A percentile compares a stretch with the other conserved stretches of the same genome.
Conservation (phyloP, 2,113 vertebrate species). For the Acrocephalus kingi region DNA sequence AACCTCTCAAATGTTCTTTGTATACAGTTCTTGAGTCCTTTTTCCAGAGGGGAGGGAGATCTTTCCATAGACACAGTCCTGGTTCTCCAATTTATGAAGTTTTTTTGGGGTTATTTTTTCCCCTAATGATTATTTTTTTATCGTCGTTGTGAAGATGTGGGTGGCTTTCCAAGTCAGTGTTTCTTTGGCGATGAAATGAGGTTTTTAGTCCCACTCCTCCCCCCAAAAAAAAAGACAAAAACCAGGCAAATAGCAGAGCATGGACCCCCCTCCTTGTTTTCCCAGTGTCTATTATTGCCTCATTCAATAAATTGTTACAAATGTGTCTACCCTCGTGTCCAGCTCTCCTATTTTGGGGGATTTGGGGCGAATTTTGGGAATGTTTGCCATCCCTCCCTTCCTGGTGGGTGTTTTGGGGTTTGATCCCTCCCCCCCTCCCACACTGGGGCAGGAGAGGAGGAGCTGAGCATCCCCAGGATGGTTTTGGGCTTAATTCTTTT, state of each 20-base stretch:
- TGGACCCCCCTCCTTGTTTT: slow-evolving; percentile 63
- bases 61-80: slow-evolving; percentile 55
- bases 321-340: background rate
- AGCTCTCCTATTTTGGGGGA: background rate
- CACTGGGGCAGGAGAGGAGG: rapidly evolving
- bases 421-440: background rate
- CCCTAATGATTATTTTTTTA: slow-evolving; percentile 65
- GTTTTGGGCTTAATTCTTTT: background rate
- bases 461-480: rapidly evolving
- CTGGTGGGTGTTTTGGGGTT: background rate
- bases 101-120: background rate
- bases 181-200: slow-evolving; percentile 60
- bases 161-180: slow-evolving; percentile 65
- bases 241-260: slow-evolving; percentile 68
- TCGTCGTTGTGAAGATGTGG: slow-evolving; percentile 68
- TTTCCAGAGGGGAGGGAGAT: slow-evolving; percentile 24
- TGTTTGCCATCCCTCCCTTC: too few relatives aligned
- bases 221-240: background rate
- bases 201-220: slow-evolving; percentile 14
- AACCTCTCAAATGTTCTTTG: slow-evolving; percentile 46
- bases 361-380: background rate
- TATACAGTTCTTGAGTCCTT: slow-evolving; percentile 56
- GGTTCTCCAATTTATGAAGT: slow-evolving; percentile 21
- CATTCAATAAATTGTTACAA: slow-evolving; percentile 79
- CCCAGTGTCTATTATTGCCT: slow-evolving; percentile 73